Base-by-base conservation (phyloP, 1,140 invertebrate genomes). In the Drosophila bocki region DNA sequence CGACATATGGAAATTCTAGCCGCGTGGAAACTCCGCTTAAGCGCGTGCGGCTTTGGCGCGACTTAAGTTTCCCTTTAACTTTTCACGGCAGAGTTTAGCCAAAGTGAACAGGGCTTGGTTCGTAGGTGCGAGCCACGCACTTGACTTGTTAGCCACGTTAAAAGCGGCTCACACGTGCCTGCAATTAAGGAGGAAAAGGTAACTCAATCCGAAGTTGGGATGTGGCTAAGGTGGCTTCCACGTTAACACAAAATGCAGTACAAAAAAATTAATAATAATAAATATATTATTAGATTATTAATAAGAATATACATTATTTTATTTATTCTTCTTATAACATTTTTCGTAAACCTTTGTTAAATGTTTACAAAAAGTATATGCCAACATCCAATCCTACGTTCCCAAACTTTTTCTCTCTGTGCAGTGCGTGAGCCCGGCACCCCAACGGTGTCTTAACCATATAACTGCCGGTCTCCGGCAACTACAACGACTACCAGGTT, bases 141-240 rank as follows among this genome's bases (percentile, higher is more conserved):
- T 85, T 76, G 51, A 58, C 68, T 65, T 72, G 75, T 74, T 79
- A 76, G 70, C 70, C 70, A 72, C 67, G 67, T 72, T 69, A 64
- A 82, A 80, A 82, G 63, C 67, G 75, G 29, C 68, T 87, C 82
- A 80, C 86, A 88, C 88, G 88, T 91, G 88, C 76, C 88, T 88
- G 81, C 88, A 91, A 87, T 91, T 91, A 91, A 82, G 62, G 57
- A 47, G 71, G 41, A 64, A 88, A 60, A 17, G 54, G 88, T 88
- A 91, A 91, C 84, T 88, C 60, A 75, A 91, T 91, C 85, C 32
- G 41, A 15, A 56, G 13, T 3, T 4, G 17, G 51, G 44, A 45
- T 22, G 17, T 29, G 74, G 22, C 44, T 54, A 29, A 22, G 53
- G 39, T 47, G 26, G 17, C 13, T 48, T 60, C 75, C 67, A 64